Base-by-base conservation (phyloP, 2,113 vertebrate species). In the Agelaius phoeniceus region DNA sequence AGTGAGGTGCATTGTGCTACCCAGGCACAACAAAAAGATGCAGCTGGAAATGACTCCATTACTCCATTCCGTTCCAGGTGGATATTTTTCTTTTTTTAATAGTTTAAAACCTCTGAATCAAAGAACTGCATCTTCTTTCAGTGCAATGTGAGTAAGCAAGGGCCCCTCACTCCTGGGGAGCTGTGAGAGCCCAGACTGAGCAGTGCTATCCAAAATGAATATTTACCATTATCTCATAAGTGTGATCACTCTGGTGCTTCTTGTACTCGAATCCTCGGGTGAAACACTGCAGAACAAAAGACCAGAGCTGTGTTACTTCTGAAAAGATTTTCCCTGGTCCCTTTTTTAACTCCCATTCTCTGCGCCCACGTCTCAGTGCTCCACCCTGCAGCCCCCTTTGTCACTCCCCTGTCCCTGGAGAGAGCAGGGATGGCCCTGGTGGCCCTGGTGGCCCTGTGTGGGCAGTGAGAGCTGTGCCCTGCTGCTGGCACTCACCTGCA, bases 141-240 rank as follows among this genome's bases (percentile, higher is more conserved):
- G 0, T 7, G 71, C 7, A n/a, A 7, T 13, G 17, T 33, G 23
- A 57, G 37, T 20, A 86, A 83, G 51, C 49, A 35, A 31, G 7
- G 54, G 28, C 39, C 46, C 23, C 59, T 68, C 20, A 43, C 37
- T 73, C 41, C 44, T 63, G 78, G 43, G 75, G 79, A 71, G 49
- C 1, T 58, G 43, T 1, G 66, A 62, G 62, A 63, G 76, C 61
- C 68, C 41, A 62, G 13, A 44, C 1, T 15, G 84, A 69, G 76
- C 1, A 41, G 31, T 27, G 49, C 21, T 44, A 66, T 21, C 69
- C 66, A 26, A 92, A 92, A 31, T 77, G 82, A 83, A 28, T 90
- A 96, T 97, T 98, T 98, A 99, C 99, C 99, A 99, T 99, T 87
- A 99, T 99, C 98, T 99, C 99, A 19, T 99, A 99, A 76, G 98